phyloP scores from a whole-genome alignment of 2,797 vertebrate genomes.

The Xyrichtys novacula region DNA sequence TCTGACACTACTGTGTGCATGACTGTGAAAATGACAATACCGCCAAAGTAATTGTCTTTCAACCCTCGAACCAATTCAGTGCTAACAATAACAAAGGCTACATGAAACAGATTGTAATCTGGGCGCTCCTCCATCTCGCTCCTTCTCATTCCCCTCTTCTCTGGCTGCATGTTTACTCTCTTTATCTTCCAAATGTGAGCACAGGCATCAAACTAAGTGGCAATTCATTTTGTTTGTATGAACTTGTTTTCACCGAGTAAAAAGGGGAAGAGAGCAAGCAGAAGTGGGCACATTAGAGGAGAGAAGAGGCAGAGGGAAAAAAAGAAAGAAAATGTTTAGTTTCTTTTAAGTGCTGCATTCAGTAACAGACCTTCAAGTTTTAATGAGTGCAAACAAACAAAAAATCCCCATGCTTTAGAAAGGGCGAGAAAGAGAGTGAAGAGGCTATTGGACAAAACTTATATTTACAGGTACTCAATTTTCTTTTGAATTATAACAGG shows the following conservation, averaged over 20 bases:
- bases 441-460: background rate
- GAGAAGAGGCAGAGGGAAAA: conserved; percentile 4
- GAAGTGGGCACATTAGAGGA: conserved; percentile 31
- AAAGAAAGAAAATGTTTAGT: conserved; percentile 15
- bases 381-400: conserved; percentile 34
- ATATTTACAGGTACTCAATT: background rate
- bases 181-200: conserved; percentile 58
- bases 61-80: conserved; percentile 60
- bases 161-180: conserved; percentile 57
- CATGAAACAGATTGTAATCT: conserved; percentile 66
- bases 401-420: conserved; percentile 5
- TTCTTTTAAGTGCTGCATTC: conserved; percentile 23
- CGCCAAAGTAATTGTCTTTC: conserved; percentile 63
- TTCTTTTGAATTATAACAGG: background rate
- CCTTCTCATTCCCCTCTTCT: conserved; percentile 31
- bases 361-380: conserved; percentile 31
- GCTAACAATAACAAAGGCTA: conserved; percentile 58
- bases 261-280: conserved; percentile 27
- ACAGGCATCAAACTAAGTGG: conserved; percentile 54
- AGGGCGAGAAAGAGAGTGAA: conserved; percentile 3
- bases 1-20: conserved; percentile 43
- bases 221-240: conserved; percentile 61
- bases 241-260: conserved; percentile 46
- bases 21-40: conserved; percentile 49
- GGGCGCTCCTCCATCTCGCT: conserved; percentile 27